phyloP scores from a whole-genome alignment of 2,888 invertebrate species.

The Aricia artaxerxes region DNA sequence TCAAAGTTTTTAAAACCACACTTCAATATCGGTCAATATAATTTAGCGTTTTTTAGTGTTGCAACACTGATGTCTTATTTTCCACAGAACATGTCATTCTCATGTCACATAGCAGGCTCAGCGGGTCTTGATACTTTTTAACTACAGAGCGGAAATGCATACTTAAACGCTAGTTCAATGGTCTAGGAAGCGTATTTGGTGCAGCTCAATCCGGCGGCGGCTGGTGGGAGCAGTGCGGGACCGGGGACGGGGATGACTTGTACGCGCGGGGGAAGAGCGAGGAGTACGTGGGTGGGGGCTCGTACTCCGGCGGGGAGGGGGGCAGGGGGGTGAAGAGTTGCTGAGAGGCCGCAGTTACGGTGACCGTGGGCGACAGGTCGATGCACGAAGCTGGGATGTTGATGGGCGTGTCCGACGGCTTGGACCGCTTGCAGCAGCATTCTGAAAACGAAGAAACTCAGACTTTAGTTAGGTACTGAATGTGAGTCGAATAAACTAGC shows the following conservation, averaged over 20 bases:
- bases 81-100: background rate
- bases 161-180: constrained; percentile 20
- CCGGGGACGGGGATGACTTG: constrained; percentile 69
- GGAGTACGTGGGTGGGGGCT: constrained; percentile 84
- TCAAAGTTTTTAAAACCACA: background rate
- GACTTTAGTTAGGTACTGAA: no score
- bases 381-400: constrained; percentile 74
- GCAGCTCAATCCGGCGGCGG: constrained; percentile 67
- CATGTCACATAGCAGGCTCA: background rate
- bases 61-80: background rate
- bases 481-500: no score
- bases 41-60: background rate
- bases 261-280: constrained; percentile 82
- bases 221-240: constrained; percentile 74
- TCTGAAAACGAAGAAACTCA: constrained; percentile 53
- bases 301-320: constrained; percentile 82
- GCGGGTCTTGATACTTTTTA: constrained; percentile 7
- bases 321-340: constrained; percentile 64
- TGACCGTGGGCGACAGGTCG: constrained; percentile 69
- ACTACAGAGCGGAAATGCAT: background rate
- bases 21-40: no score
- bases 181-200: constrained; percentile 33
- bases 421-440: constrained; percentile 75
- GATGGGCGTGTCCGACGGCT: constrained; percentile 70
- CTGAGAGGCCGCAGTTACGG: constrained; percentile 65